phyloP scores from a whole-genome alignment of 2,113 vertebrate genomes.

The Sinocyclocheilus rhinocerous region DNA sequence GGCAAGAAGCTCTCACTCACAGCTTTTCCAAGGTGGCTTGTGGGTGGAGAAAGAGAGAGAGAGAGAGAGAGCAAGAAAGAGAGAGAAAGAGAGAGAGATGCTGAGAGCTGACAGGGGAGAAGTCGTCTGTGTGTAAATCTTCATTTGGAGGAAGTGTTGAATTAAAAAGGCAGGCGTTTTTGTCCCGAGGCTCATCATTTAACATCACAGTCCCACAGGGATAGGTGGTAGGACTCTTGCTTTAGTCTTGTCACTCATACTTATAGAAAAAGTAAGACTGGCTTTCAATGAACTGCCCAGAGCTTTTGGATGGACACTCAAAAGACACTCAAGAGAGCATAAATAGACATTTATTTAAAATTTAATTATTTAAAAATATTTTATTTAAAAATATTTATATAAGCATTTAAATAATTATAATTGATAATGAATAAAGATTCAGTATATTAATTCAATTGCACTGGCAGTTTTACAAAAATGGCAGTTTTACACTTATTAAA shows the following conservation, averaged over 20 bases:
- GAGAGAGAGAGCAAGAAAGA: neutral
- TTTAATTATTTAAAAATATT: too few species aligned
- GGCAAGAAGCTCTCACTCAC: constrained; percentile 56
- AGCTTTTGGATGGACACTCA: neutral
- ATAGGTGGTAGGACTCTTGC: constrained; percentile 36
- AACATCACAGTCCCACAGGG: constrained; percentile 42
- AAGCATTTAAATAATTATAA: too few species aligned
- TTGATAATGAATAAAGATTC: too few species aligned
- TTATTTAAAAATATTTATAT: too few species aligned
- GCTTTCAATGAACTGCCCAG: constrained; percentile 15
- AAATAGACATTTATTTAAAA: too few species aligned
- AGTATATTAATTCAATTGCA: too few species aligned
- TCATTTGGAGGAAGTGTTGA: constrained; percentile 51
- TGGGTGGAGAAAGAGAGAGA: constrained; percentile 55
- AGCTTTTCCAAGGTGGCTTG: constrained; percentile 63
- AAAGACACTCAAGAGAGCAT: too few species aligned
- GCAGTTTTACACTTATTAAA: too few species aligned
- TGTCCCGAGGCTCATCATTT: constrained; percentile 48
- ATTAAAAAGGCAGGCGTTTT: constrained; percentile 54
- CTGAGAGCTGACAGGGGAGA: constrained; percentile 28
- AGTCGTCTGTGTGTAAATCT: constrained; percentile 58
- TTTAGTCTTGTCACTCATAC: constrained; percentile 41
- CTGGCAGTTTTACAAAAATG: too few species aligned
- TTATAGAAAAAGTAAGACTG: constrained; percentile 41
- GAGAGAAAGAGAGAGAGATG: constrained; percentile 26